Evolutionary conservation across 2,888 invertebrate genomes (phyloP).

Genomic region (Dryobotodes eremita): DNA sequence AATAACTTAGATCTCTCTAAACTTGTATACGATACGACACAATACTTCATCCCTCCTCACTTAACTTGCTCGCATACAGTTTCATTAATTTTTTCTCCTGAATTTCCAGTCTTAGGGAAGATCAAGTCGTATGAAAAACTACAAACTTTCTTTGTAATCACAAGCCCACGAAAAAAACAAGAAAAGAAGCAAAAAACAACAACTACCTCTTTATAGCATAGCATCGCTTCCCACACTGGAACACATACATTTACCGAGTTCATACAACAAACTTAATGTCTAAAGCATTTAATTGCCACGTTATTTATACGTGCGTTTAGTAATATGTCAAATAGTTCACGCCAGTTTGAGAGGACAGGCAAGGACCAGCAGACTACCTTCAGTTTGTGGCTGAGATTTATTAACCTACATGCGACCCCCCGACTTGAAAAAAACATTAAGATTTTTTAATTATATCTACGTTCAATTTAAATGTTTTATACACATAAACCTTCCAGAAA

Average conservation of each 20-base stretch:
- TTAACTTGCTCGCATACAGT: not conserved
- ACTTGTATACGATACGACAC: not conserved
- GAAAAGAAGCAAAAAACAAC: not conserved
- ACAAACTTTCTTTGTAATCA: not conserved
- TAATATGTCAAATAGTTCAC: constrained; percentile 24
- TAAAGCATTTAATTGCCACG: constrained; percentile 21
- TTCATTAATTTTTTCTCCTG: not conserved
- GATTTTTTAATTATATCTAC: no score
- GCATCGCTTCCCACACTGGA: not conserved
- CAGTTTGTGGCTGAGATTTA: not conserved
- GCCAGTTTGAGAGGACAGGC: not conserved
- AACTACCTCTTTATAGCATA: not conserved
- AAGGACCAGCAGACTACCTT: not conserved
- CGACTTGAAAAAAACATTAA: no score
- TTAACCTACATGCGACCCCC: no score
- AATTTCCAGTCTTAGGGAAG: not conserved
- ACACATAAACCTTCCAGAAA: no score
- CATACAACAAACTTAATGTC: not conserved
- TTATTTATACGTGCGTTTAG: constrained; percentile 27
- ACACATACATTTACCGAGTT: not conserved
- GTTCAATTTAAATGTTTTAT: no score
- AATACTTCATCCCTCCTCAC: not conserved
- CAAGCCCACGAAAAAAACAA: not conserved
- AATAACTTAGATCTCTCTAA: not conserved
- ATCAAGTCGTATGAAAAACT: not conserved